Percentiles rank a stretch among this genome's conserved stretches.
phyloP scores from a whole-genome alignment of 2,888 invertebrate species.

The Caenorhabditis wallacei region DNA sequence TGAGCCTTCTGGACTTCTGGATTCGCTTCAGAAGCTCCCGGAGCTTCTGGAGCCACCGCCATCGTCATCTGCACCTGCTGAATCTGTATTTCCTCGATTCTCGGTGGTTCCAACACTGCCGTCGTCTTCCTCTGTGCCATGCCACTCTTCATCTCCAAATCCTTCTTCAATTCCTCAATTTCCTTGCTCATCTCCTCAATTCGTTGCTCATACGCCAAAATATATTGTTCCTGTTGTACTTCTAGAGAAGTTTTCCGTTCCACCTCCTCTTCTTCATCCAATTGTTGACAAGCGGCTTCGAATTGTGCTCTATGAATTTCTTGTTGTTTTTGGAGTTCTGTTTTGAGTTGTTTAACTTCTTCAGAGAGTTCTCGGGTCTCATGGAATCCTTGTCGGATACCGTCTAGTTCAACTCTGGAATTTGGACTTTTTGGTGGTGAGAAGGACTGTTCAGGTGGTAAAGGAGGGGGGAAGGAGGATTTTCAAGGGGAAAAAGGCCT shows the following conservation, averaged over 20 bases:
- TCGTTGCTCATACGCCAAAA: constrained; percentile 67
- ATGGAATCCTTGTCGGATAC: constrained; percentile 47
- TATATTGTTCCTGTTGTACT: constrained; percentile 70
- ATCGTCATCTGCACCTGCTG: constrained; percentile 35
- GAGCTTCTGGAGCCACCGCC: constrained; percentile 9
- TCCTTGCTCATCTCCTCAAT: constrained; percentile 50
- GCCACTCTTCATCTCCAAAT: constrained; percentile 41
- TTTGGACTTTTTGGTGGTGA: constrained; percentile 3
- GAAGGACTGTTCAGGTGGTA: too few relatives aligned
- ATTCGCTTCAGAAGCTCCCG: background rate
- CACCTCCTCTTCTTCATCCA: constrained; percentile 63
- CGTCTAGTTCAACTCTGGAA: constrained; percentile 55
- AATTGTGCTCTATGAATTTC: constrained; percentile 46
- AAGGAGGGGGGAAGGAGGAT: too few relatives aligned
- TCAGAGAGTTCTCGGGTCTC: constrained; percentile 42
- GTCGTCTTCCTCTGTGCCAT: constrained; percentile 40
- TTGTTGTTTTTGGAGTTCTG: constrained; percentile 38
- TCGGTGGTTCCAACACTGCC: constrained; percentile 29
- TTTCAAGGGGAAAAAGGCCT: too few relatives aligned
- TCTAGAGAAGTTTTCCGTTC: constrained; percentile 68
- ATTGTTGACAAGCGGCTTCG: constrained; percentile 36
- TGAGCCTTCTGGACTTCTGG: background rate
- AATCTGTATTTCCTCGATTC: constrained; percentile 26
- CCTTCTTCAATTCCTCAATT: constrained; percentile 28
- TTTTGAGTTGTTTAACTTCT: constrained; percentile 43